Evolutionary conservation across 2,797 vertebrate genomes (phyloP).

Genomic region (Enteromius treurensis): DNA sequence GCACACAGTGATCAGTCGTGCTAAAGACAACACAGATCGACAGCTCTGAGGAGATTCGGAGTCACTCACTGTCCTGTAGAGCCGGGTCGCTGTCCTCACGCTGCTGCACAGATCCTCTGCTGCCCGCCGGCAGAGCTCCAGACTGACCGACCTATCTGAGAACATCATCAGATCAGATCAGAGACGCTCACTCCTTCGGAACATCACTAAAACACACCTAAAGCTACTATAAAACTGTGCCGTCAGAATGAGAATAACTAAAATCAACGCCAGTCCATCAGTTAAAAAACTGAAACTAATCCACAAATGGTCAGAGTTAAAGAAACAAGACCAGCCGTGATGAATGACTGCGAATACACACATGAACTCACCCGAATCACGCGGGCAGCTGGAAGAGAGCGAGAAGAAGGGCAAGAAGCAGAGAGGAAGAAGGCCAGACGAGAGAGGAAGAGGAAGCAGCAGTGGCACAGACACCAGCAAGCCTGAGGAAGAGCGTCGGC

Average conservation of each 20-base stretch:
- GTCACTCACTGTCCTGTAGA: slow-evolving; percentile 85
- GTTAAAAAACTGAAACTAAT: too few relatives aligned
- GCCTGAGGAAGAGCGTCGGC: background rate
- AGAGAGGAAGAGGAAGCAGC: slow-evolving; percentile 34
- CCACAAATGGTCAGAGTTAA: too few relatives aligned
- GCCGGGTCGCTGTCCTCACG: slow-evolving; percentile 80
- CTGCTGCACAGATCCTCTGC: slow-evolving; percentile 84
- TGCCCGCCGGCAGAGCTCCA: slow-evolving; percentile 86
- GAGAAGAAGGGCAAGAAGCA: slow-evolving; percentile 21
- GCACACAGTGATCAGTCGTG: background rate
- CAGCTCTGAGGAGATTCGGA: background rate
- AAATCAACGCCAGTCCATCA: too few relatives aligned
- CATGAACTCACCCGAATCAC: background rate
- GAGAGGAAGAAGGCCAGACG: background rate
- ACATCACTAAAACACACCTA: background rate
- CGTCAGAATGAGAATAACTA: background rate
- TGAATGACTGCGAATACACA: too few relatives aligned
- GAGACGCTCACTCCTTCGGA: background rate
- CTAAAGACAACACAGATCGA: background rate
- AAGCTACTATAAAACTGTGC: background rate
- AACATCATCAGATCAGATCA: background rate
- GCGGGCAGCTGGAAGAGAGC: background rate
- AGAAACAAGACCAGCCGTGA: too few relatives aligned
- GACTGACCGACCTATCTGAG: slow-evolving; percentile 65
- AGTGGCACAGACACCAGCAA: background rate